Evolutionary conservation across 2,888 invertebrate genomes (phyloP).

Genomic region (Aleiodes leptofemur): DNA sequence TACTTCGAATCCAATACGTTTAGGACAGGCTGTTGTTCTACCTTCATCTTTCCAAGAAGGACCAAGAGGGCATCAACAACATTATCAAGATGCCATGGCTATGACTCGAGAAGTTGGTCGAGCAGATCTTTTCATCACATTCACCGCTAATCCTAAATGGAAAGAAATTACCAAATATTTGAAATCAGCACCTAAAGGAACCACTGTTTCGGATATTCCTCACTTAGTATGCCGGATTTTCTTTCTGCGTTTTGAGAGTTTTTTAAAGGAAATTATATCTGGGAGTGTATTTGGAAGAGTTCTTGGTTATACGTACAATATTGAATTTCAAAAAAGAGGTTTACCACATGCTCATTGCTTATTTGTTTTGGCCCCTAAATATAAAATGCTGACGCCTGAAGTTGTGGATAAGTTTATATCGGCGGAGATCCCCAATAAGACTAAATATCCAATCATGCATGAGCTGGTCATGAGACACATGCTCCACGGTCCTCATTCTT

Average conservation of each 20-base stretch:
- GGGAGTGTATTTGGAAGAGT: not conserved
- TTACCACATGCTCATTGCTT: too few species aligned
- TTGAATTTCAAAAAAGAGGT: not conserved
- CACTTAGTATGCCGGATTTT: not conserved
- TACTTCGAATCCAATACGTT: not conserved
- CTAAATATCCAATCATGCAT: too few species aligned
- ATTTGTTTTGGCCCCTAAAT: too few species aligned
- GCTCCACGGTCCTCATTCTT: too few species aligned
- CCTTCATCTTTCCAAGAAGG: conserved; percentile 26
- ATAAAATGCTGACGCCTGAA: not conserved
- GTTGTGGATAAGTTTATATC: not conserved
- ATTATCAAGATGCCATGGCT: conserved; percentile 38
- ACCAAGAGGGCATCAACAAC: not conserved
- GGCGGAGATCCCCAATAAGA: not conserved
- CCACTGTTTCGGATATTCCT: not conserved
- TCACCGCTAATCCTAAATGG: conserved; percentile 50
- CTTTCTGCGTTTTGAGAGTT: not conserved
- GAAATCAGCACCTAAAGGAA: not conserved
- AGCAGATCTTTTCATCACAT: conserved; percentile 49
- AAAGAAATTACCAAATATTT: conserved; percentile 41
- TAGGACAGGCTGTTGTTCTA: conserved; percentile 16
- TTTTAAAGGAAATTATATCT: not conserved
- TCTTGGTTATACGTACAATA: conserved; percentile 1
- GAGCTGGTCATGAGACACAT: too few species aligned
- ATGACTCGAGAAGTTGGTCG: conserved; percentile 29